phyloP scores from a whole-genome alignment of 2,797 vertebrate genomes.

The Danio aesculapii region DNA sequence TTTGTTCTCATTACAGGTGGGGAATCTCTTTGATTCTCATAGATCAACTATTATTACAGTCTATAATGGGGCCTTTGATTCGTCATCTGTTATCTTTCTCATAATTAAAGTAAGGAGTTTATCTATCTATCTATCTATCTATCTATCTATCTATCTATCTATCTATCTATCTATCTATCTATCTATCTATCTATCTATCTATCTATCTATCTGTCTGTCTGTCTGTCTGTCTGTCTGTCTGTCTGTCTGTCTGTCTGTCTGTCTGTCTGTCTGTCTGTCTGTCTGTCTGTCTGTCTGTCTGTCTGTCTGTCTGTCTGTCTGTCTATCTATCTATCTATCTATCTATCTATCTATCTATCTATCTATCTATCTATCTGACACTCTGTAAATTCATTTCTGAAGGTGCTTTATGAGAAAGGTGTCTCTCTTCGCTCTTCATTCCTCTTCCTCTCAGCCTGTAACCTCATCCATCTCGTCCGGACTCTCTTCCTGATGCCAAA shows the following conservation, averaged over 20 bases:
- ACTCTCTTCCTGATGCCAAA: constrained; percentile 87
- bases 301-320: too few species aligned
- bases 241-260: neutral
- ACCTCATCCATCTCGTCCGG: constrained; percentile 81
- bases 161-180: too few species aligned
- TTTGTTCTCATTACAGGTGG: constrained; percentile 75
- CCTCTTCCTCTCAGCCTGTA: constrained; percentile 82
- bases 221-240: neutral
- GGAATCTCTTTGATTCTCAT: constrained; percentile 86
- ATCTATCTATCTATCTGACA: too few species aligned
- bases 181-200: too few species aligned
- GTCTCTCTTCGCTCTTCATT: constrained; percentile 80
- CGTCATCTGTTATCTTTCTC: constrained; percentile 86
- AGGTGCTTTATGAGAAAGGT: constrained; percentile 83
- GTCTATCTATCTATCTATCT: too few species aligned
- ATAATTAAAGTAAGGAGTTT: constrained; percentile 84
- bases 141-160: too few species aligned
- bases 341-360: too few species aligned
- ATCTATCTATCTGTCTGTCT: neutral
- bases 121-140: too few species aligned
- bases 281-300: neutral
- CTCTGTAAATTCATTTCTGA: constrained; percentile 18
- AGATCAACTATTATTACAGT: constrained; percentile 92
- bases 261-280: neutral
- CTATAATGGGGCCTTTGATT: constrained; percentile 91